These are phyloP conservation scores for Catamblyrhynchus diadema DNA, from an alignment of 2,797 vertebrate species.

Conservation along the genomic window DNA sequence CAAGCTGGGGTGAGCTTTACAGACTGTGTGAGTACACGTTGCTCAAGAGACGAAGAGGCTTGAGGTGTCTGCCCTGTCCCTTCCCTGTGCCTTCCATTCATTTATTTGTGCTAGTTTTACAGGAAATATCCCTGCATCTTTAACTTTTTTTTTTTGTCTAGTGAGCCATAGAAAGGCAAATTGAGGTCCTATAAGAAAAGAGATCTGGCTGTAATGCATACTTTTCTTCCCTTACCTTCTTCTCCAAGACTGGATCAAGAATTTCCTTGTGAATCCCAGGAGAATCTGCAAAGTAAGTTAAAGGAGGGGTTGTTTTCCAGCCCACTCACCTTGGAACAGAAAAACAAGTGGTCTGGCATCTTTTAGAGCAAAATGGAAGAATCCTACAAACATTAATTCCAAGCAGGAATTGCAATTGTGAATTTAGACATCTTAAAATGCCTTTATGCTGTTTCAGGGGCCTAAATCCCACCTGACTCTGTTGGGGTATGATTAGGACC, in stretches of 20 bases:
- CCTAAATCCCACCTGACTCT: not conserved
- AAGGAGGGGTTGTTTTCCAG: not conserved
- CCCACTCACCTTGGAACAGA: not conserved
- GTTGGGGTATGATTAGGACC: not conserved
- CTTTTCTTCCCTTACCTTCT: not conserved
- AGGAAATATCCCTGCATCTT: not conserved
- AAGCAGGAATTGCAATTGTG: not conserved
- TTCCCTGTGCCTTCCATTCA: not conserved
- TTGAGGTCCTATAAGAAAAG: not conserved
- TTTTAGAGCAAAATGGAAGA: not conserved
- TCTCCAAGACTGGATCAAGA: not conserved
- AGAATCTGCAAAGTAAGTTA: not conserved
- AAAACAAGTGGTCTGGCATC: not conserved
- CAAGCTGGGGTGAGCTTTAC: not conserved
- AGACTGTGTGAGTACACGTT: fast-evolving
- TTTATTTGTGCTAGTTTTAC: not conserved
- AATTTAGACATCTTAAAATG: not conserved
- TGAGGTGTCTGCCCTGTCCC: not conserved
- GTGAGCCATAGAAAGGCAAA: not conserved
- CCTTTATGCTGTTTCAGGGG: not conserved
- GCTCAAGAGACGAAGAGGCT: not conserved
- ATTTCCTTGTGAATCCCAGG: not conserved
- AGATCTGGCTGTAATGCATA: not conserved
- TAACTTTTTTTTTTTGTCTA: not conserved
- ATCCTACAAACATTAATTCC: not conserved